phyloP scores from a whole-genome alignment of 2,797 vertebrate species.

The Fistularia commersonii region DNA sequence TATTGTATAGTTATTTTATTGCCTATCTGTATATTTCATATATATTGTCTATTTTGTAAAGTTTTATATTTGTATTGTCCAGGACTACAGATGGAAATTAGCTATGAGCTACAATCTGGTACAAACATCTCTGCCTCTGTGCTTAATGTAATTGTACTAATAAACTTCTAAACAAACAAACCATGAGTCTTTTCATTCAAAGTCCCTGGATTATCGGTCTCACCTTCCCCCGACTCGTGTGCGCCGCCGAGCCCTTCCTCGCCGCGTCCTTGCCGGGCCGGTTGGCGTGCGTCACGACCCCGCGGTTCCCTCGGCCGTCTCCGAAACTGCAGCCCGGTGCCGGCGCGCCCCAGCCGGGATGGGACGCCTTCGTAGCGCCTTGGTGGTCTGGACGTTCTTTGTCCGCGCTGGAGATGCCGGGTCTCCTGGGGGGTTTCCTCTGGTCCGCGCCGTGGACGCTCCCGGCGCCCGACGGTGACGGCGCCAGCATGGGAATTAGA shows the following conservation, averaged over 20 bases:
- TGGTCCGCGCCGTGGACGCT: slow-evolving; percentile 59
- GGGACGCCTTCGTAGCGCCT: slow-evolving; percentile 67
- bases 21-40: too few species aligned
- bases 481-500: slow-evolving; percentile 4
- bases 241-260: slow-evolving; percentile 74
- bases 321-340: slow-evolving; percentile 54
- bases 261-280: slow-evolving; percentile 70
- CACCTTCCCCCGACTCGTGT: slow-evolving; percentile 74
- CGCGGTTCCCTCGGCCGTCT: slow-evolving; percentile 53
- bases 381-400: slow-evolving; percentile 61
- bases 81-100: too few species aligned
- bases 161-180: too few species aligned
- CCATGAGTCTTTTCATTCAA: too few species aligned
- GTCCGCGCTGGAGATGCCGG: slow-evolving; percentile 39
- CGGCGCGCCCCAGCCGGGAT: slow-evolving; percentile 56
- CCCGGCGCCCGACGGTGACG: slow-evolving; percentile 28
- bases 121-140: too few species aligned
- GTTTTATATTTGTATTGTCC: too few species aligned
- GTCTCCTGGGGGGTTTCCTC: slow-evolving; percentile 73
- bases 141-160: too few species aligned
- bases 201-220: slow-evolving; percentile 3
- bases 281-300: slow-evolving; percentile 61
- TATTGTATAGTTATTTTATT: too few species aligned
- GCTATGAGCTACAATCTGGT: too few species aligned
- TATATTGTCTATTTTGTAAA: too few species aligned